Conservation (phyloP, 2,113 vertebrate genomes). For the Rhinoderma darwinii region DNA sequence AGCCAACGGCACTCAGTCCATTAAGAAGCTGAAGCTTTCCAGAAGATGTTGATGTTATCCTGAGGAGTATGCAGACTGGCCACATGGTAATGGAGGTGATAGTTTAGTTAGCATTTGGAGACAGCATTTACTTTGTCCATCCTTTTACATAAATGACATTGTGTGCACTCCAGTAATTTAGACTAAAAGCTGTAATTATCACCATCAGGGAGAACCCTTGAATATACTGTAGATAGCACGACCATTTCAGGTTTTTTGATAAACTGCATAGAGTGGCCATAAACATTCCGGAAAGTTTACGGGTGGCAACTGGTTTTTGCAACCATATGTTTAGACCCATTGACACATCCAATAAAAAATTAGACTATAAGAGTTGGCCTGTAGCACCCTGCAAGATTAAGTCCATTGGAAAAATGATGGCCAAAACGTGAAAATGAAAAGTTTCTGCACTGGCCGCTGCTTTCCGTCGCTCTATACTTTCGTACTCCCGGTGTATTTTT, state of each 20-base stretch:
- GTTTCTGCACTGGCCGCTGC: too few relatives aligned
- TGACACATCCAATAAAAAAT: background rate
- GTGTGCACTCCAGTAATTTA: background rate
- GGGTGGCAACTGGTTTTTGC: background rate
- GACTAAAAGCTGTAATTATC: background rate
- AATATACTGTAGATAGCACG: background rate
- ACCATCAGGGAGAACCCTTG: background rate
- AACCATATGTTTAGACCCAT: background rate
- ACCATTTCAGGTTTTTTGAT: too few relatives aligned
- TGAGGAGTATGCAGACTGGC: slow-evolving; percentile 4
- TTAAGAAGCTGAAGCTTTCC: slow-evolving; percentile 21
- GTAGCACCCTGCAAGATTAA: too few relatives aligned
- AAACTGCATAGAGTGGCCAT: background rate
- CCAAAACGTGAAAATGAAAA: background rate
- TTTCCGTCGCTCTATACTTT: too few relatives aligned
- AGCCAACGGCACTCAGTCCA: slow-evolving; percentile 21
- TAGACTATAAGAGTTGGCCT: background rate
- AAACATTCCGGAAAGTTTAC: background rate
- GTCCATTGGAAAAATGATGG: background rate
- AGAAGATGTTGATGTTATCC: slow-evolving; percentile 25
- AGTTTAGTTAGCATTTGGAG: slow-evolving; percentile 6
- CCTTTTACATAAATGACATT: background rate
- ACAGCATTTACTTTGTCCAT: background rate
- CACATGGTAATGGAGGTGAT: slow-evolving; percentile 17
- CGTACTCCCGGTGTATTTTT: too few relatives aligned